Evolutionary conservation across 2,797 vertebrate species (phyloP), one percentile per base, ranked within the genome.

Genomic region (Rhinella marina): DNA sequence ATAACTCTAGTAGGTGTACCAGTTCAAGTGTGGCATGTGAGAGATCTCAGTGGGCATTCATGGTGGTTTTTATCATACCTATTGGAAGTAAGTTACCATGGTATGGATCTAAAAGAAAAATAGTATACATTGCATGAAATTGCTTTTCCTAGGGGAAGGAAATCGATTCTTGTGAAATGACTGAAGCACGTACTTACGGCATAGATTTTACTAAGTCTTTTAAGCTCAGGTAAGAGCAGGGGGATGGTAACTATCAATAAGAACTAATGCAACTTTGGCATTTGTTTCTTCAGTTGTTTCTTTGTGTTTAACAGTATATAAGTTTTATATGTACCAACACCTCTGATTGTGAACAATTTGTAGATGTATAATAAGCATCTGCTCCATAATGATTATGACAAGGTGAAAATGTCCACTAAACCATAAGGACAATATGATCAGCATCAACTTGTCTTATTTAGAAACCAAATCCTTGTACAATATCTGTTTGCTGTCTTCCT

Each of bases 231-330:
- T 84, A 75, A 84, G 21, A 73, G 82, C 66, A 41, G 13, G 7
- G 72, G 72, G 56, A 62, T 62, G 83, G 83, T 61, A 59, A 76
- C 32, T 76, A 16, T 85, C 83, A 85, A 85, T 85, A 85, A 62
- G 27, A 48, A 85, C 83, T 85, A 62, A 85, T 76, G 72, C 56
- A 64, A 6, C 48, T 50, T 61, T 50, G 83, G 19, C 23, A 85
- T 85, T 76, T 85, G 62, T 75, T n/a, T 75, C 54, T 8, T n/a
- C 48, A 48, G 41, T 61, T 3, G 17, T 72, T 72, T n/a, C n/a
- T n/a, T n/a, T n/a, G 61, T 56, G 50, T 61, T 48, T 75, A 61
- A 41, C 27, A 59, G 72, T 72, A 56, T 27, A 41, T 57, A 21
- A 23, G 17, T 32, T 73, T 27, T 57, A 11, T 59, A 57, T 48